Evolutionary conservation across 2,888 invertebrate genomes (phyloP).

Genomic region (Mesoligia furuncula): DNA sequence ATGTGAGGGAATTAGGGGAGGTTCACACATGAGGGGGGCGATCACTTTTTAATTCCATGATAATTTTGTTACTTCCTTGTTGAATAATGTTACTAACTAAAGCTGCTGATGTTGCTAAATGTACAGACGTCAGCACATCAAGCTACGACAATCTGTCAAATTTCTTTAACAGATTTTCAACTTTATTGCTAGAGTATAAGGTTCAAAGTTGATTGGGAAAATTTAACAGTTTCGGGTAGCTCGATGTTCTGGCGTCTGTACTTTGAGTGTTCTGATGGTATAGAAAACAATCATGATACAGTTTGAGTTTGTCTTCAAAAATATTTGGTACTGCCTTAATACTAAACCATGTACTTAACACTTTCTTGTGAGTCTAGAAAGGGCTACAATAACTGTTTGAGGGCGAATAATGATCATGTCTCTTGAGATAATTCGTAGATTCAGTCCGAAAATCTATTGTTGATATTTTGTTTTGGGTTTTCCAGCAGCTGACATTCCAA

Average conservation of each 20-base stretch:
- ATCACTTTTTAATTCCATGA: background rate
- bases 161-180: too few species aligned
- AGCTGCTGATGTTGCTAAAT: background rate
- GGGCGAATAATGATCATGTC: background rate
- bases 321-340: background rate
- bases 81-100: too few species aligned
- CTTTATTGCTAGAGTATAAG: too few species aligned
- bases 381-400: too few species aligned
- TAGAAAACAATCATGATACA: background rate
- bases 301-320: background rate
- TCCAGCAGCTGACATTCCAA: background rate
- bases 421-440: background rate
- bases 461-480: background rate
- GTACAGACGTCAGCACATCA: too few species aligned
- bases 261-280: background rate
- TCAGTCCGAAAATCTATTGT: background rate
- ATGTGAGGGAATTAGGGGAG: slow-evolving; percentile 46
- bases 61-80: rapidly evolving
- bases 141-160: too few species aligned
- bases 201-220: too few species aligned
- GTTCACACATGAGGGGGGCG: slow-evolving; percentile 22
- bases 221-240: too few species aligned
- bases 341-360: background rate
- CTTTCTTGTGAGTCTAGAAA: background rate
- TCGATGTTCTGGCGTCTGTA: too few species aligned